Conservation (phyloP, 2,888 invertebrate genomes). For the Parnassius orleans region DNA sequence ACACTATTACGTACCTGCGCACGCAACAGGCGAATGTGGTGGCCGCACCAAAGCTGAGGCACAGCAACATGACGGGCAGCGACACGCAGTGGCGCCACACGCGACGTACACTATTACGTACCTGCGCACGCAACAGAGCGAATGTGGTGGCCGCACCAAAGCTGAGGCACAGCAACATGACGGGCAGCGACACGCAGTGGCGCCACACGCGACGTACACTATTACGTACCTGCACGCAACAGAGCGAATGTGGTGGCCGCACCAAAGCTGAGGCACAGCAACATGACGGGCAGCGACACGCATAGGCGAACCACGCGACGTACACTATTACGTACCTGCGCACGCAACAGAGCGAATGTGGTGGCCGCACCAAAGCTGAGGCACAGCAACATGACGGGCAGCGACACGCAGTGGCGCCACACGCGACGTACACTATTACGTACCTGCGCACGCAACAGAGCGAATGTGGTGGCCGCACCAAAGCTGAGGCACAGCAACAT, state of each 20-base stretch:
- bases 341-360: no score
- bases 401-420: no score
- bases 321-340: no score
- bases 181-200: conserved; percentile 90
- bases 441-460: no score
- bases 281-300: no score
- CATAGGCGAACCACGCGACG: no score
- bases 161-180: conserved; percentile 90
- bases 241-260: conserved; percentile 91
- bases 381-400: no score
- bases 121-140: conserved; percentile 90
- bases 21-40: conserved; percentile 89
- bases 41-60: conserved; percentile 88
- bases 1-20: conserved; percentile 84
- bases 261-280: conserved; percentile 43
- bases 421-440: no score
- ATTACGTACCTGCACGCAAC: conserved; percentile 93
- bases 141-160: conserved; percentile 92
- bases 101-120: conserved; percentile 41
- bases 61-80: conserved; percentile 71
- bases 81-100: background rate
- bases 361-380: no score
- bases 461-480: no score
- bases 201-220: conserved; percentile 92
- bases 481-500: no score